Evolutionary conservation across 2,797 vertebrate species (phyloP), one percentile per base, ranked within the genome.

Genomic region (Leptodon cayanensis): DNA sequence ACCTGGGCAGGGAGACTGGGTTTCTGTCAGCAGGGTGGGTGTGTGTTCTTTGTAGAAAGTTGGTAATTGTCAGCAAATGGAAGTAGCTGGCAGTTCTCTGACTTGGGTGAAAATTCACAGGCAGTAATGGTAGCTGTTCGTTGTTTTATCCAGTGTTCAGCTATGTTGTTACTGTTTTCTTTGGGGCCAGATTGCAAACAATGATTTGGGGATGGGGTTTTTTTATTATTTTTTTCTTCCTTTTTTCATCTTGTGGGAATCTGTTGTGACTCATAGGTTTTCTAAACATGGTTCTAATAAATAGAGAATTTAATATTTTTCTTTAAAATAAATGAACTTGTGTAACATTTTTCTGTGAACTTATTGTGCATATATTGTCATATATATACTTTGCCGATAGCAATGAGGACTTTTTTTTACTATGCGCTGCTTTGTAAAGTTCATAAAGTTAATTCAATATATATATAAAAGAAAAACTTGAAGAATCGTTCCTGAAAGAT

Each of bases 191-290:
- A 61, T 44, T 29, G 25, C 25, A 81, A 81, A 59, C 24, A 31
- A 9, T 33, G 5, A 10, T 52, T 70, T 24, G 16, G 44, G 25
- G 7, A 5, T 33, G 29, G 6, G 11, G 0, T 1, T 16, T 59
- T 29, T 26, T 69, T 46, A 50, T 25, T 46, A 44, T 29, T 50
- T 25, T 24, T 39, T 79, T 57, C 8, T 65, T 74, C 18, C 11
- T 3, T 40, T 65, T 63, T 74, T 65, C 6, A 10, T 40, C 9
- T 35, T 40, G 9, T n/a, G 20, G 29, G 28, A 20, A n/a, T 79
- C 22, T 47, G 3, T 86, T 61, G 15, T 71, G 33, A 52, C 15
- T 54, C 24, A 20, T 8, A 29, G 26, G 24, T 35, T 67, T 42
- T 84, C 35, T 39, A 65, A 66, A 57, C 2, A 8, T n/a, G 7